Conservation (phyloP, 2,888 invertebrate species). For the Eupithecia pulchellata region DNA sequence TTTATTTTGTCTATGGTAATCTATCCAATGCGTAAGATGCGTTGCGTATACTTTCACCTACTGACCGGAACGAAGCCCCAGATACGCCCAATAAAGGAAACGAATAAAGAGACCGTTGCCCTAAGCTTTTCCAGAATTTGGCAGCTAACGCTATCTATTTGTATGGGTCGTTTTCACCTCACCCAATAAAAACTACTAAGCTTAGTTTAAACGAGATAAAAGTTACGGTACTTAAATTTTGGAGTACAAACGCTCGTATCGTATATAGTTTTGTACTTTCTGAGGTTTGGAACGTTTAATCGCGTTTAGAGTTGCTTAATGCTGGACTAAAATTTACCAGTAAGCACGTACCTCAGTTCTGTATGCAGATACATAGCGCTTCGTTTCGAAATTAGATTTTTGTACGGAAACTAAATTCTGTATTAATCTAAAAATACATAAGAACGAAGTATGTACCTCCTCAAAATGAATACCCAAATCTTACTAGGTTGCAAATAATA, state of each 20-base stretch:
- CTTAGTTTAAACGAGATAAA: not conserved
- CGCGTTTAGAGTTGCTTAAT: not conserved
- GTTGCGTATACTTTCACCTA: slow-evolving; percentile 1
- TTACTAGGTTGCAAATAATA: not conserved
- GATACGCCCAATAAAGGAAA: slow-evolving; percentile 26
- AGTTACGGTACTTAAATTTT: not conserved
- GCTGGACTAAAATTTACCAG: not conserved
- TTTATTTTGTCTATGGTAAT: too few species aligned
- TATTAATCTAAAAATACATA: too few species aligned
- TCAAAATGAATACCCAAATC: not conserved
- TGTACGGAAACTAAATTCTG: too few species aligned
- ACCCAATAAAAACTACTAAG: not conserved
- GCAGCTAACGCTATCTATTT: not conserved
- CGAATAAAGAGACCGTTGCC: slow-evolving; percentile 41
- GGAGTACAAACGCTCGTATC: too few species aligned
- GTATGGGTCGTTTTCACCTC: not conserved
- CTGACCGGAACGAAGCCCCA: slow-evolving; percentile 12
- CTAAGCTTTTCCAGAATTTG: slow-evolving; percentile 25
- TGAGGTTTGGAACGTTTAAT: not conserved
- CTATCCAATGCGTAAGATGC: not conserved
- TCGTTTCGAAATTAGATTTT: too few species aligned
- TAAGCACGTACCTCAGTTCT: too few species aligned
- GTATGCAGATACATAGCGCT: too few species aligned
- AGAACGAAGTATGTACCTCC: not conserved
- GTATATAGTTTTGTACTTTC: too few species aligned